Evolutionary conservation across 1,140 invertebrate species (phyloP).

Genomic region (Drosophila tropicalis): DNA sequence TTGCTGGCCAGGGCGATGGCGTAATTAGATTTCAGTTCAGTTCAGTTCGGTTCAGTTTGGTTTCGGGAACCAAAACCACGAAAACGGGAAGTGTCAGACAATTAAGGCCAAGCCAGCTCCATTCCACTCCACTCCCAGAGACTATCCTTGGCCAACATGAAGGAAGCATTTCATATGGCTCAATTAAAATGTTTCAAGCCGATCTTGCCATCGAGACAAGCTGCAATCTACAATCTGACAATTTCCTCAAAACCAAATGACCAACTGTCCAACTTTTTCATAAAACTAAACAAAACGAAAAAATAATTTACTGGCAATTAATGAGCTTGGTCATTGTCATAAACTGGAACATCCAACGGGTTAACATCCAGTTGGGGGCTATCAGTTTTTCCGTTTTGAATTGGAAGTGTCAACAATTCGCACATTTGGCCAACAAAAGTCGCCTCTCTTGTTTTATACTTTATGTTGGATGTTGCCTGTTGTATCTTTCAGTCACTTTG

Average conservation of each 20-base stretch:
- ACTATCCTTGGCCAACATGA: conserved; percentile 35
- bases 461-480: neutral
- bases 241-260: conserved; percentile 73
- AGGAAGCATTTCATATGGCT: conserved; percentile 63
- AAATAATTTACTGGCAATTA: conserved; percentile 60
- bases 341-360: conserved; percentile 58
- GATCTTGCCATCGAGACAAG: conserved; percentile 42
- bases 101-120: conserved; percentile 54
- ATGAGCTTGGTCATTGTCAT: conserved; percentile 54
- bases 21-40: conserved; percentile 69
- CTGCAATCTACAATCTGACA: conserved; percentile 18
- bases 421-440: conserved; percentile 69
- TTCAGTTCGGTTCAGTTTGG: conserved; percentile 9
- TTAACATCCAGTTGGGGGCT: conserved; percentile 31
- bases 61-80: conserved; percentile 56
- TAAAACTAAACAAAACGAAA: conserved; percentile 1
- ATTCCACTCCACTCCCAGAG: conserved; percentile 23
- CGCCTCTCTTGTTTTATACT: conserved; percentile 44
- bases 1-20: conserved; percentile 56
- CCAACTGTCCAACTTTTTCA: conserved; percentile 68
- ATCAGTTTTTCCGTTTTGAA: conserved; percentile 27
- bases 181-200: conserved; percentile 63
- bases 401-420: conserved; percentile 37
- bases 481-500: conserved; percentile 55
- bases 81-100: conserved; percentile 74